Evolutionary conservation across 2,113 vertebrate species (phyloP).

Genomic region (Pelvicachromis taeniatus): DNA sequence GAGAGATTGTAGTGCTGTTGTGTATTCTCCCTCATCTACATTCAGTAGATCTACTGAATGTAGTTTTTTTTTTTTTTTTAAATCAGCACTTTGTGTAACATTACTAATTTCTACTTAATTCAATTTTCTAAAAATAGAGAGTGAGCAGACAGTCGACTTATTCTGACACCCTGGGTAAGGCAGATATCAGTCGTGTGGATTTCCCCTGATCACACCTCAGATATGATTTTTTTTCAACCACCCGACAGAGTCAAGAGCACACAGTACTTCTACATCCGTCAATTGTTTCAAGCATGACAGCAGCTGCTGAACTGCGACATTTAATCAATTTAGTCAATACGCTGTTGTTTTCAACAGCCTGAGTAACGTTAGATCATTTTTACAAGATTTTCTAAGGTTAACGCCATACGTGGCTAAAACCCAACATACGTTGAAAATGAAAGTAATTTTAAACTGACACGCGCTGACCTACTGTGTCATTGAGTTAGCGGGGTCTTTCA

Average conservation of each 20-base stretch:
- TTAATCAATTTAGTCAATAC: too few relatives aligned
- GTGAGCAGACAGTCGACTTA: neutral
- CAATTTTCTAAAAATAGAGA: constrained; percentile 18
- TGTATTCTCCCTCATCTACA: neutral
- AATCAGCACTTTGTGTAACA: neutral
- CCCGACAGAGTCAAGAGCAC: neutral
- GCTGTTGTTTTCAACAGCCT: neutral
- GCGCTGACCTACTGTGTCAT: neutral
- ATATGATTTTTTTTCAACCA: neutral
- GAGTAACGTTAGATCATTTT: neutral
- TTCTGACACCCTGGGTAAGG: neutral
- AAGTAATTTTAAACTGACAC: neutral
- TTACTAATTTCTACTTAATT: constrained; percentile 8
- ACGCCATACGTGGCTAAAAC: neutral
- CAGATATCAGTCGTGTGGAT: constrained; percentile 20
- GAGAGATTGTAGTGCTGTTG: neutral
- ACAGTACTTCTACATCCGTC: neutral
- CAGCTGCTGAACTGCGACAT: neutral
- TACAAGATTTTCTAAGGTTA: neutral
- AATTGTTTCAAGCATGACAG: neutral
- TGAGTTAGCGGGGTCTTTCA: neutral
- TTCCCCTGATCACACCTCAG: constrained; percentile 54
- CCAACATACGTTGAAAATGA: neutral
- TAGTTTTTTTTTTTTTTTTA: neutral
- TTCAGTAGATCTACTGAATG: neutral